Base-by-base conservation (phyloP, 2,113 vertebrate species). In the Cyprinodon brontotheroides region DNA sequence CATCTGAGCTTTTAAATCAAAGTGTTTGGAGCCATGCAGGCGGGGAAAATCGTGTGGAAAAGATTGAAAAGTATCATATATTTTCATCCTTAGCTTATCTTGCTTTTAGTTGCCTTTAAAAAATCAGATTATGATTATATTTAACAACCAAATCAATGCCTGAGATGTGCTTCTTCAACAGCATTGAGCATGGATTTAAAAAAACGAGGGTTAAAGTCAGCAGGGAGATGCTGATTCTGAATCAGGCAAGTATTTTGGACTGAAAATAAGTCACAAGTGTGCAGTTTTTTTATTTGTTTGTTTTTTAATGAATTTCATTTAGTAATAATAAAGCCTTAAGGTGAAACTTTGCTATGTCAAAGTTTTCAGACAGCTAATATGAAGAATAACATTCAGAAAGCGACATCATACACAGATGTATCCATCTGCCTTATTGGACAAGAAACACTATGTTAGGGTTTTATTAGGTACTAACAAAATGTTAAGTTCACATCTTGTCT, bases 261-360 rank as follows among this genome's bases (percentile, higher is more conserved):
- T 57, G 17, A 57, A 57, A 29, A 29, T 29, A 29, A 29, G 29
- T 29, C 29, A 29, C 29, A 29, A 29, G 29, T 29, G 2, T 20
- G 20, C 50, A 10, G 17, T 57, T 9, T 57, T 57, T 9, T 57
- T 57, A 20, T 14, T 20, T 17, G 15, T 72, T 38, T 40, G 53
- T 78, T 82, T 83, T 80, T 29, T 77, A 66, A 70, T 62, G 67
- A 85, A 81, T 80, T 74, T 83, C 70, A 41, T 70, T 77, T 75
- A 66, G 4, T 65, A 38, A 83, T 3, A 39, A 61, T 71, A 73
- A 87, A 75, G 88, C 90, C 89, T 91, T 90, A 91, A 90, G 15
- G 74, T 48, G 13, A 65, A 37, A 71, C 60, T 68, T 83, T 78
- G 78, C 11, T 39, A 72, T 29, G 17, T 68, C 11, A 43, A 68